Evolutionary conservation across 2,797 vertebrate species (phyloP).

Genomic region (Picus viridis): DNA sequence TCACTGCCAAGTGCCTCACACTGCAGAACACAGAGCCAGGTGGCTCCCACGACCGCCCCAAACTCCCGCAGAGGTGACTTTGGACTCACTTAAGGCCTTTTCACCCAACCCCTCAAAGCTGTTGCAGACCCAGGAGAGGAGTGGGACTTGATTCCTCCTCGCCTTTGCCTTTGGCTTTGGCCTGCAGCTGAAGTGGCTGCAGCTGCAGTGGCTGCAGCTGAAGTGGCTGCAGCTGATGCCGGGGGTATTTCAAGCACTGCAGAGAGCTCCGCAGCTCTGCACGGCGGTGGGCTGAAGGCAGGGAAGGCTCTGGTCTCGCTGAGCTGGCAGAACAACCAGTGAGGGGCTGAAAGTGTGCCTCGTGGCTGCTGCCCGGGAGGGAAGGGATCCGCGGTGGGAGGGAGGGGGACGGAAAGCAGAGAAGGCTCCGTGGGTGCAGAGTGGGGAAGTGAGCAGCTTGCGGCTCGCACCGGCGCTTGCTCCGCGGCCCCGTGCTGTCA

Average conservation of each 20-base stretch:
- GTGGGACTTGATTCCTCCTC: neutral
- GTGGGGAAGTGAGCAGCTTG: neutral
- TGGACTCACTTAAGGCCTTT: neutral
- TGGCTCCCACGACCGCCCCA: neutral
- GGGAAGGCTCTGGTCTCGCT: conserved; percentile 34
- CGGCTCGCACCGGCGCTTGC: neutral
- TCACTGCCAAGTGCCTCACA: neutral
- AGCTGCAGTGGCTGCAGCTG: too few relatives aligned
- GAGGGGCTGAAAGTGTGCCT: conserved; percentile 18
- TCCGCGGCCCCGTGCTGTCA: accelerated
- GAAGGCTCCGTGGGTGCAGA: neutral
- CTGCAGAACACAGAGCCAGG: neutral
- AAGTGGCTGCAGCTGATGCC: conserved; percentile 35
- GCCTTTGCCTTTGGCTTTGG: neutral
- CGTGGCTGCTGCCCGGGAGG: neutral
- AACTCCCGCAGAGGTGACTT: neutral
- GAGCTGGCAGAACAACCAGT: conserved; percentile 27
- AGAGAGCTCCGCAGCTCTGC: conserved; percentile 29
- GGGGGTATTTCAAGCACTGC: conserved; percentile 28
- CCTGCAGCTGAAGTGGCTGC: too few relatives aligned
- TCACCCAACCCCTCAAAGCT: neutral
- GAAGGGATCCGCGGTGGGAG: neutral
- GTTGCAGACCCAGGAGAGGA: neutral
- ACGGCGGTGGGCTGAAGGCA: conserved; percentile 30
- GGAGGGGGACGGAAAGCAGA: neutral